Conservation (phyloP, 1,140 invertebrate species). For the Cydia splendana region DNA sequence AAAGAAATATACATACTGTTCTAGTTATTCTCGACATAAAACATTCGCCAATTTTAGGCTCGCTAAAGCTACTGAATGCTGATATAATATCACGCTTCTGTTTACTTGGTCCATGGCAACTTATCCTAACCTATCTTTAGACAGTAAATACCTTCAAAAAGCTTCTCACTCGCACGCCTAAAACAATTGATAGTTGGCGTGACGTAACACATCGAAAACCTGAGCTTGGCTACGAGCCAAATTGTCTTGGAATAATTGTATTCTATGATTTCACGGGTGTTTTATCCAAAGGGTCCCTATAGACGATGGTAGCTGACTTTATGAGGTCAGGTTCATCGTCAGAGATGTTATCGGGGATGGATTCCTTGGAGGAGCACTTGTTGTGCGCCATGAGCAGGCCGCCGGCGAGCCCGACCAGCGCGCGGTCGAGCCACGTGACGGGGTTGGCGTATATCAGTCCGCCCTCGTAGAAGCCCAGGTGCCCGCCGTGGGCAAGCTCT, state of each 20-base stretch:
- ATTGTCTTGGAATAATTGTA: background rate
- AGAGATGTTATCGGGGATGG: constrained; percentile 34
- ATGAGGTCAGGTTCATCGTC: constrained; percentile 71
- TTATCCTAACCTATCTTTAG: background rate
- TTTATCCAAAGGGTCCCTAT: constrained; percentile 66
- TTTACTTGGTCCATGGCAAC: constrained; percentile 6
- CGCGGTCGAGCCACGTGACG: constrained; percentile 94
- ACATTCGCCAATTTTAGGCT: background rate
- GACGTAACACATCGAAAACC: background rate
- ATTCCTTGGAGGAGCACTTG: constrained; percentile 62
- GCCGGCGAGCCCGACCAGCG: constrained; percentile 87
- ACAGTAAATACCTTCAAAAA: constrained; percentile 7
- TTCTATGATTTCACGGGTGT: background rate
- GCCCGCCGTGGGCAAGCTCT: constrained; percentile 93
- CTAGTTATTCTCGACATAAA: background rate
- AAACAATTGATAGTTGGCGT: background rate
- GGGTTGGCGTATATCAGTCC: constrained; percentile 91
- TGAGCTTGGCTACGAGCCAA: constrained; percentile 10
- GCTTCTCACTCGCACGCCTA: background rate
- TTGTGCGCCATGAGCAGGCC: constrained; percentile 83
- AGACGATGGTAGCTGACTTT: constrained; percentile 64
- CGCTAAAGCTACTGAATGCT: background rate
- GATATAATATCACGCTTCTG: background rate
- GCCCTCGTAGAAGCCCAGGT: constrained; percentile 95
- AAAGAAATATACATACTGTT: too few relatives aligned